These are phyloP conservation scores for Falco novaeseelandiae DNA, from an alignment of 2,797 vertebrate species.

Conservation along the genomic window DNA sequence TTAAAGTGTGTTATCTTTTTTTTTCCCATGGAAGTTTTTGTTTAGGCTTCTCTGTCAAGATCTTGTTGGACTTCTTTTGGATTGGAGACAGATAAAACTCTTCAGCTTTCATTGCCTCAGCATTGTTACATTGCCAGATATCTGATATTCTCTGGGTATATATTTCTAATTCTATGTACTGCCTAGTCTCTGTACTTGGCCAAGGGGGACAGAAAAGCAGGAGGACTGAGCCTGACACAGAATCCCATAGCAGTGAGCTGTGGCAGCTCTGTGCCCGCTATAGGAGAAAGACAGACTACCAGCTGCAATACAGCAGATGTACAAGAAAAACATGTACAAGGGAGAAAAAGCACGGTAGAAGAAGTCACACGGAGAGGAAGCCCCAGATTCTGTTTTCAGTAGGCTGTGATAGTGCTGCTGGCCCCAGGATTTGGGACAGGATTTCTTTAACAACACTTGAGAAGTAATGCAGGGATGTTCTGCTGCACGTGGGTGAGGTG, in stretches of 20 bases:
- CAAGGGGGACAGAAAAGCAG: neutral
- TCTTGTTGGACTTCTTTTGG: neutral
- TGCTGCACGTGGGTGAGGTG: neutral
- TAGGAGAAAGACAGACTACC: neutral
- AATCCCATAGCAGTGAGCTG: neutral
- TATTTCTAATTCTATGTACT: neutral
- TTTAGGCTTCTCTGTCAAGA: neutral
- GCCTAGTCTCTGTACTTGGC: neutral
- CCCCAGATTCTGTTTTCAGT: neutral
- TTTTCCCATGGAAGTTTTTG: neutral
- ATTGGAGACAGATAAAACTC: neutral
- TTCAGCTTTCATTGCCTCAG: neutral
- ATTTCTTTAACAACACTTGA: neutral
- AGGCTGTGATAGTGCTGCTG: neutral
- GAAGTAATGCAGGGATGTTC: neutral
- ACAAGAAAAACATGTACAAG: neutral
- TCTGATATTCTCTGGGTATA: neutral
- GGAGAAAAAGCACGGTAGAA: rapidly evolving
- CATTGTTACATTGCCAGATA: neutral
- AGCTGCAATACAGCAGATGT: neutral
- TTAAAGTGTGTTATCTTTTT: neutral
- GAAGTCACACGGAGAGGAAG: neutral
- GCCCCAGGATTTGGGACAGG: neutral
- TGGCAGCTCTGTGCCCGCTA: neutral
- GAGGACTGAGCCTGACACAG: neutral